These are phyloP conservation scores for Palloptera scutellata DNA, from an alignment of 2,888 invertebrate genomes.

Conservation along the genomic window DNA sequence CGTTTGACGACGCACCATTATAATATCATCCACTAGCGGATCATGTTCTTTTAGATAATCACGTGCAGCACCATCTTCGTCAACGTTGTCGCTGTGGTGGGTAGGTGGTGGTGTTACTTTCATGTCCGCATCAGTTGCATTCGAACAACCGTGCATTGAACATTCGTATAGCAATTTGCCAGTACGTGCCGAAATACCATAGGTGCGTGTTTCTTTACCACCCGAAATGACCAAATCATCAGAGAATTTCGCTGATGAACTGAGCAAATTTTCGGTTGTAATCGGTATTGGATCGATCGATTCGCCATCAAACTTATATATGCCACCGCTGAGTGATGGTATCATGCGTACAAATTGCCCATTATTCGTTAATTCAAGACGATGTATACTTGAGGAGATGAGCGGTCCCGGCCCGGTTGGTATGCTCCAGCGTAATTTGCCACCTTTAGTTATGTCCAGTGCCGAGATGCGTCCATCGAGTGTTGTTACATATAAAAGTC, in stretches of 20 bases:
- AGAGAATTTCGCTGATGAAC: constrained; percentile 86
- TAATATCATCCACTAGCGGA: constrained; percentile 66
- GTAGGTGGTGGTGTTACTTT: too few relatives aligned
- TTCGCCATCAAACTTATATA: constrained; percentile 92
- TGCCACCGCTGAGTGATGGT: constrained; percentile 88
- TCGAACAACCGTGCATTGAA: constrained; percentile 75
- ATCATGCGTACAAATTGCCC: constrained; percentile 89
- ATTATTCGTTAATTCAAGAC: constrained; percentile 82
- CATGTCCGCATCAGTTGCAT: constrained; percentile 68
- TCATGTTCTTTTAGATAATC: constrained; percentile 52
- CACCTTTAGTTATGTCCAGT: constrained; percentile 74
- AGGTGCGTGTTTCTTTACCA: constrained; percentile 85
- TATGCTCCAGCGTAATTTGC: constrained; percentile 79
- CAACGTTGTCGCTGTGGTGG: constrained; percentile 23
- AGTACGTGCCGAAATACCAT: constrained; percentile 81
- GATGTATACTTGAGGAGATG: constrained; percentile 88
- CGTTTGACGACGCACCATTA: constrained; percentile 83
- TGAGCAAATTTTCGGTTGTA: constrained; percentile 84
- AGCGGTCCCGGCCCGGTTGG: constrained; percentile 79
- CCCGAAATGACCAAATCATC: constrained; percentile 88
- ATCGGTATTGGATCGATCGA: constrained; percentile 88
- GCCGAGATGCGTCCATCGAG: constrained; percentile 89
- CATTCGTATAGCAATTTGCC: constrained; percentile 82
- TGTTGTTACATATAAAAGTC: constrained; percentile 85
- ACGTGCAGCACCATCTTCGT: constrained; percentile 23